Evolutionary conservation across 2,888 invertebrate species (phyloP).

Genomic region (Leptopterna dolabrata): DNA sequence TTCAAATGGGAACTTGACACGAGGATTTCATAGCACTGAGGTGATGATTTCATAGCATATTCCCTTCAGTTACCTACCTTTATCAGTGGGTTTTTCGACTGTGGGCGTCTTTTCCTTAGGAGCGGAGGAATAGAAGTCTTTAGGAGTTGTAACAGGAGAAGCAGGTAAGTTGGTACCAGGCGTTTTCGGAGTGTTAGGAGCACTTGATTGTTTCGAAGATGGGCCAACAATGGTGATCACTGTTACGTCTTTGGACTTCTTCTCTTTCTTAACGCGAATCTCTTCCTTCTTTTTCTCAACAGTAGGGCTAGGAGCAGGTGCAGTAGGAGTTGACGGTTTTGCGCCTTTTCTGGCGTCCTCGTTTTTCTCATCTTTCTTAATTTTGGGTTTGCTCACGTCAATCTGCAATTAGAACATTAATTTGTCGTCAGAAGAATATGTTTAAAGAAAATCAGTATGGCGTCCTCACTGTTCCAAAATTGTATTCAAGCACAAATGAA

Average conservation of each 20-base stretch:
- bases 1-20: too few relatives aligned
- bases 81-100: constrained; percentile 54
- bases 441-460: too few relatives aligned
- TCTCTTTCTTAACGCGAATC: constrained; percentile 57
- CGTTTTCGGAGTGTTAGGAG: constrained; percentile 13
- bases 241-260: constrained; percentile 63
- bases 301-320: constrained; percentile 3
- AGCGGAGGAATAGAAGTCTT: not conserved
- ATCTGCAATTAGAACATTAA: not conserved
- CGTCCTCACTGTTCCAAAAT: too few relatives aligned
- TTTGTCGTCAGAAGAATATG: too few relatives aligned
- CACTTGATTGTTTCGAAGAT: not conserved
- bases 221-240: constrained; percentile 63
- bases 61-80: too few relatives aligned
- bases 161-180: not conserved
- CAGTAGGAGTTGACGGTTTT: not conserved
- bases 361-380: not conserved
- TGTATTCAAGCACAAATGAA: too few relatives aligned
- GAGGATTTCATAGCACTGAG: too few relatives aligned
- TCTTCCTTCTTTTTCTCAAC: constrained; percentile 54
- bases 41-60: too few relatives aligned
- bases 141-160: not conserved
- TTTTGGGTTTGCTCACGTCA: not conserved
- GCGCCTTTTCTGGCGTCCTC: not conserved
- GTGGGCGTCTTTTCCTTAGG: constrained; percentile 37